Evolutionary conservation across 1,140 invertebrate genomes (phyloP), one percentile per base, ranked within the genome.

Genomic region (Microplitis demolitor): DNA sequence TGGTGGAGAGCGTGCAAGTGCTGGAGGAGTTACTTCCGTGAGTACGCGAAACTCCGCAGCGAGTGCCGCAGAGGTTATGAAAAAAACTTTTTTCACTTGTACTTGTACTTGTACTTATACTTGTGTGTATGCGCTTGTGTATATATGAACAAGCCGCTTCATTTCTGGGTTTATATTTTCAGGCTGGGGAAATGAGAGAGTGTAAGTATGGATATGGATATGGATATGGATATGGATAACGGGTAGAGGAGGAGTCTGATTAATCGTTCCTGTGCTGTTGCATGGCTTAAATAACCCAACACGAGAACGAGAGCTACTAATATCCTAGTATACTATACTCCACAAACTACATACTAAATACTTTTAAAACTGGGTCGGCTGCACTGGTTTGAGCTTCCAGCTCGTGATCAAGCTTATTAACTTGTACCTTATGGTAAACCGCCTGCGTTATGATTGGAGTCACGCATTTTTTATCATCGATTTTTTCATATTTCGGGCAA

Each of bases 31-130:
- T 13, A 53, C 63, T 67, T 67, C 66, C 66, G 66, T 67, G 66
- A 67, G 66, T 67, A 67, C 66, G 45, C 66, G 50, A 72, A 72
- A 72, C 70, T 72, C 70, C 70, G 70, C 70, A 72, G 70, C 63
- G 70, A 4, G 50, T 72, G 70, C 70, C 70, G 70, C 70, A 72
- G 62, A 54, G 70, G 64, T 72, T 64, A 64, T 66, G 51, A 58
- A 66, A 72, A 72, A 72, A 71, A 66, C n/a, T 37, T 69, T 69
- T 60, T 58, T 58, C 34, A 39, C 39, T 70, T 45, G 60, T 24
- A n/a, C 16, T 8, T 61, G 24, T 5, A 14, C 16, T 31, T 61
- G 0, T n/a, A 3, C 4, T 8, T 45, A 5, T 24, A 24, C n/a
- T n/a, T n/a, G n/a, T 61, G 24, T 5, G 5, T 4, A 24, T 61